Evolutionary conservation across 2,797 vertebrate genomes (phyloP), one percentile per base, ranked within the genome.

Genomic region (Rallus crepitans): DNA sequence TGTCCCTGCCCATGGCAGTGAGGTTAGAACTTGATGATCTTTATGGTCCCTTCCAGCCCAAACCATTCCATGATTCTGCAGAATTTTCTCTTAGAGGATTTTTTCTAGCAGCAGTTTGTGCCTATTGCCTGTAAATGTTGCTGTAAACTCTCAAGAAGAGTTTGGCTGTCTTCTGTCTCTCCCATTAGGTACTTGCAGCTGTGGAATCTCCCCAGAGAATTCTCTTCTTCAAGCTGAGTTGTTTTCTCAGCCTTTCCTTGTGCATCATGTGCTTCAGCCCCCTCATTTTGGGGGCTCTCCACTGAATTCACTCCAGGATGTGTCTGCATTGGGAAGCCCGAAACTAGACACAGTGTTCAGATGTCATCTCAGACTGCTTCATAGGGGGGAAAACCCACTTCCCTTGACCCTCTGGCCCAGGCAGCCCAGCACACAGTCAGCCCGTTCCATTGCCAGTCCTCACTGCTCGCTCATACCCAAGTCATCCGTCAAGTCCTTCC

Each of bases 401-500:
- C 39, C 28, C 52, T 39, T 40, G 13, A 21, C 21, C 8, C 20
- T n/a, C 47, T 61, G 63, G 31, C 19, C 19, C 5, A 3, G 4
- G 30, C 42, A 42, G 45, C 59, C 40, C 33, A n/a, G 27, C 19
- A 3, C 2, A 4, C 35, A 24, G 37, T 17, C 60, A 15, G n/a
- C 37, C 39, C 28, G 40, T 68, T 53, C 12, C 45, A 14, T 2
- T 30, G 30, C 64, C 55, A 18, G 28, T 0, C 1, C 10, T 1
- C 20, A 0, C 63, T 37, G 17, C 70, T 68, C 2, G 6, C 21
- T 52, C 37, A 3, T 23, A 2, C 20, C 37, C 45, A 42, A 7
- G 31, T 20, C 3, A 2, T 61, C 40, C 0, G 0, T 57, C 2
- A 0, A 73, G 55, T 30, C 27, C 33, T 64, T 53, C 45, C 15